Base-by-base conservation (phyloP, 2,888 invertebrate species). In the Eumerus sabulonum region DNA sequence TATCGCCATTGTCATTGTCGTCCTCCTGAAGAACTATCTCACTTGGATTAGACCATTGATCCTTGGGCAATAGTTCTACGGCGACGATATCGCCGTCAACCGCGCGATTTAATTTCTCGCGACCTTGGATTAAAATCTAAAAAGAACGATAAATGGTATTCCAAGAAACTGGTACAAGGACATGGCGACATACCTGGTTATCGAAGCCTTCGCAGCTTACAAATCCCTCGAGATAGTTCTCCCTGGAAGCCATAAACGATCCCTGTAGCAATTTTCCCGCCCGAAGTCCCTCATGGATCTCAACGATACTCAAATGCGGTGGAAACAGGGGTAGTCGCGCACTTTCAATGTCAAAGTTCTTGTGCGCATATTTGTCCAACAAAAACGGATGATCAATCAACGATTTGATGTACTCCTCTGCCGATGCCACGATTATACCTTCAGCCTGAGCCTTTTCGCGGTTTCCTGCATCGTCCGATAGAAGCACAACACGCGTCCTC, bases 41-140 rank as follows among this genome's bases (percentile, higher is more conserved):
- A 86, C 96, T 96, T 0, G 98, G 98, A 44, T 93, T 92, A 7
- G 94, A 92, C 99, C 99, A 99, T 84, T 98, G 92, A 7, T 92
- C 91, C 90, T 98, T 92, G 0, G 97, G 95, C 51, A 99, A 90
- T 51, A 99, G 89, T 89, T 97, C 93, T 60, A 99, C 90, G 4
- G 97, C 99, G 4, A 99, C 98, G 44, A 94, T 90, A 86, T 99
- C 99, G 4, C 97, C 98, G 87, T 99, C 96, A 0, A 99, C 95
- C 1, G 98, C 96, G 76, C 99, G 92, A 88, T 99, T 99, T 64
- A 98, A 92, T 59, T 95, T 93, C 62, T 92, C 91, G 72, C 94
- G 92, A 0, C 98, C 97, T 92, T 97, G 96, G 16, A 98, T 91
- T 7, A 97, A 89, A 76, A 97, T 91, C 95, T 95, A 83, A 9